Evolutionary conservation across 2,113 vertebrate genomes (phyloP).

Genomic region (Engraulis encrasicolus): DNA sequence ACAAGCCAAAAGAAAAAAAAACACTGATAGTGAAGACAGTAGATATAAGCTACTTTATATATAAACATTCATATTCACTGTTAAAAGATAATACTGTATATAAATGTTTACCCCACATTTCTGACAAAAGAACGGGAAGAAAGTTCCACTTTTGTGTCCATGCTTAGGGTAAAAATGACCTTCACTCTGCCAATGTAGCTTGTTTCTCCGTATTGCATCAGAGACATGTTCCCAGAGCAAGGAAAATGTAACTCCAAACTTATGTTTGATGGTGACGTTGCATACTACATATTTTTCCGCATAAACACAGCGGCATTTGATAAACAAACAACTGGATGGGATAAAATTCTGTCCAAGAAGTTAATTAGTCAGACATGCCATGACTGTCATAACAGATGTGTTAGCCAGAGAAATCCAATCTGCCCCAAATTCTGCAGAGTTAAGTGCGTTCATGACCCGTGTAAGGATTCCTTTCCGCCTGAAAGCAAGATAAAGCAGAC

Average conservation of each 20-base stretch:
- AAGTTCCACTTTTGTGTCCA: neutral
- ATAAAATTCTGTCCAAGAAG: neutral
- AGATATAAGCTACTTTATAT: too few species aligned
- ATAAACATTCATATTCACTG: too few species aligned
- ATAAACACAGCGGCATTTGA: neutral
- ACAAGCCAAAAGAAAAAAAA: conserved; percentile 6
- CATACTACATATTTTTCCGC: neutral
- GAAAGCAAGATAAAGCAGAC: too few species aligned
- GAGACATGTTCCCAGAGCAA: neutral
- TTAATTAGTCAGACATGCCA: neutral
- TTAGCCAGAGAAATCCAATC: neutral
- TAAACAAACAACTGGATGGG: neutral
- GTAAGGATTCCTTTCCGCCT: too few species aligned
- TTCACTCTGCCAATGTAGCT: neutral
- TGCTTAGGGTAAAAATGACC: neutral
- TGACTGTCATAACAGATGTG: neutral
- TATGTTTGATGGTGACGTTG: neutral
- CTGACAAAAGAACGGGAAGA: neutral
- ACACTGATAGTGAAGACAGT: neutral
- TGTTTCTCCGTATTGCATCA: neutral
- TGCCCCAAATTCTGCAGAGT: neutral
- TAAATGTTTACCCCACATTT: conserved; percentile 15
- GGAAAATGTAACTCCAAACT: neutral
- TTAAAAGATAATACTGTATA: too few species aligned
- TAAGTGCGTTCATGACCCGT: neutral